Evolutionary conservation across 2,888 invertebrate genomes (phyloP), one percentile per base, ranked within the genome.

Genomic region (Andrena camellia): DNA sequence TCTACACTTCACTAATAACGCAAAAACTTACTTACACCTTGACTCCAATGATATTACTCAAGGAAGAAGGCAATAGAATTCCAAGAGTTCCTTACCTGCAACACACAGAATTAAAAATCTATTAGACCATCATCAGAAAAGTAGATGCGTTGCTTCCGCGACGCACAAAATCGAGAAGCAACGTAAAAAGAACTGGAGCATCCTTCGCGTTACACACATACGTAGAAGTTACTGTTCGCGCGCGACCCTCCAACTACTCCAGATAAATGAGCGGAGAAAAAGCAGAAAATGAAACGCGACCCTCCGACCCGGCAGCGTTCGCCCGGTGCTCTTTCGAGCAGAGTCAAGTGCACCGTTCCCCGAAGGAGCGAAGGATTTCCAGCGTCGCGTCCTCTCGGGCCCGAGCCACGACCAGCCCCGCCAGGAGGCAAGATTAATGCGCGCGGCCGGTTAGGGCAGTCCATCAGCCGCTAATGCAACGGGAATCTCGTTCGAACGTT

Each of bases 401-500:
- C 48, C 48, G 33, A 54, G 54, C 54, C 42, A 20, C 33, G 33
- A 1, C 29, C 29, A 17, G 23, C 23, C 67, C 57, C 42, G 35
- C 20, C 23, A 50, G 33, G 8, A 29, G 63, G 74, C 62, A 76
- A 83, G 84, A 80, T 84, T 78, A 81, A 80, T 72, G 81, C 63
- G 42, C 63, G 78, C 26, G 59, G 72, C 60, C 26, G 35, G 33
- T 17, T 26, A 52, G 72, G 66, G 57, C 75, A 79, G 83, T 79
- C 81, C 85, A 77, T 74, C 82, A 81, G 83, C 68, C 84, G 84
- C 84, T 85, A 89, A 88, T 85, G 90, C 90, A 89, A 90, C 91
- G 89, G 86, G 90, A 89, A 90, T 92, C 91, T 90, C 89, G 89
- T 91, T 90, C 88, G 90, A 89, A 90, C 90, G 91, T 90, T 92